These are phyloP conservation scores for Brevimyrus niger DNA, from an alignment of 2,113 vertebrate genomes.

Conservation along the genomic window DNA sequence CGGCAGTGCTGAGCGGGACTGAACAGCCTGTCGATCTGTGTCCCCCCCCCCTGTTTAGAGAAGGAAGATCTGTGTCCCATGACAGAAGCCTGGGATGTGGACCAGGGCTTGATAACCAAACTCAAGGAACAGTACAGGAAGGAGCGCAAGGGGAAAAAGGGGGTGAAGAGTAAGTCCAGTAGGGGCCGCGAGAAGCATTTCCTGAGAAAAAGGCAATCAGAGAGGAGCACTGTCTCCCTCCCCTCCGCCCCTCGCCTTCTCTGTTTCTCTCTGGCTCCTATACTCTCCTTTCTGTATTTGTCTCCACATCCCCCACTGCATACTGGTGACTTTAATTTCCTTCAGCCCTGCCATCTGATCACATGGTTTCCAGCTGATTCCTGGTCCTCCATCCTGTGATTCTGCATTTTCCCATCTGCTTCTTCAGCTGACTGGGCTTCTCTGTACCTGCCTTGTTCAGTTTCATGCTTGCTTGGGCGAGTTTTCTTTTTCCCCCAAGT, in stretches of 20 bases:
- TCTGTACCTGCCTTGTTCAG: constrained; percentile 10
- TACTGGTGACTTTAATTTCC: not conserved
- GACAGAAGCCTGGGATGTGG: constrained; percentile 98
- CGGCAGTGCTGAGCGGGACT: constrained; percentile 18
- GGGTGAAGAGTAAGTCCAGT: constrained; percentile 99
- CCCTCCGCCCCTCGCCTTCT: constrained; percentile 58
- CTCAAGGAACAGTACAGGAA: constrained; percentile 99
- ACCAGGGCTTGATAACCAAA: constrained; percentile 98
- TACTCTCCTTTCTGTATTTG: constrained; percentile 2
- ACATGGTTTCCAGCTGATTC: not conserved
- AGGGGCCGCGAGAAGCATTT: constrained; percentile 45
- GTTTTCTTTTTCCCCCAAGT: not conserved
- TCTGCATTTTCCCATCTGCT: not conserved
- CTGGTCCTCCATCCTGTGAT: not conserved
- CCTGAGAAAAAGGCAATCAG: constrained; percentile 27
- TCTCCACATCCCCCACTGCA: not conserved
- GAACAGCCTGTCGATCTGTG: constrained; percentile 79
- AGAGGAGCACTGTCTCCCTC: constrained; percentile 24
- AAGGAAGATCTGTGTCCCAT: constrained; percentile 93
- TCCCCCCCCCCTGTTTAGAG: constrained; percentile 78
- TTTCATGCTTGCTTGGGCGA: not conserved
- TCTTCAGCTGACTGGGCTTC: not conserved
- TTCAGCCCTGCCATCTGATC: not conserved
- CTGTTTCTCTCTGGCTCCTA: constrained; percentile 38
- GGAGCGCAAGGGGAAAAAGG: constrained; percentile 99